Conservation (phyloP, 2,113 vertebrate genomes). For the Nyctereutes procyonoides region DNA sequence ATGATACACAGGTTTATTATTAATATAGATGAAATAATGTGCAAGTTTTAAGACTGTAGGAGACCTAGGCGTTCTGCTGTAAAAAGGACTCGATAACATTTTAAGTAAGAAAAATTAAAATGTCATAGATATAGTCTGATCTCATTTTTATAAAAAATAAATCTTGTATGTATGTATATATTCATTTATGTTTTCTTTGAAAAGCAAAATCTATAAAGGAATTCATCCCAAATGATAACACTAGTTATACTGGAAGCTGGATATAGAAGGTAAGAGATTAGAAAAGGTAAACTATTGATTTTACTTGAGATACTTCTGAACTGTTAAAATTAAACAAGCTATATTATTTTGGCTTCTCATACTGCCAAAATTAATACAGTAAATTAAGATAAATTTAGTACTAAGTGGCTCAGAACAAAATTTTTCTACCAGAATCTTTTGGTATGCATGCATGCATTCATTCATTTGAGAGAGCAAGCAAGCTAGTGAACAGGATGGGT, state of each 20-base stretch:
- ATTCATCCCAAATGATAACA: neutral
- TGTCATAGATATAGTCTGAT: neutral
- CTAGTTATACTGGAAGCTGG: neutral
- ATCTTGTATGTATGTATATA: neutral
- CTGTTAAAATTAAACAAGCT: neutral
- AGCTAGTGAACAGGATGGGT: neutral
- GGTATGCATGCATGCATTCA: too few relatives aligned
- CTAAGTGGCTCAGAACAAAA: neutral
- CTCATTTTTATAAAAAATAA: neutral
- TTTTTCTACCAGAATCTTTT: neutral
- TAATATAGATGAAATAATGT: neutral
- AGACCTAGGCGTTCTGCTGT: neutral
- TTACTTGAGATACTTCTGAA: neutral
- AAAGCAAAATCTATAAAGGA: neutral
- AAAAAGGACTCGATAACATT: neutral
- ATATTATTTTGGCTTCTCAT: neutral
- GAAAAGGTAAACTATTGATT: neutral
- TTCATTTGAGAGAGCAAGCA: neutral
- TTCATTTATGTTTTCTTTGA: neutral
- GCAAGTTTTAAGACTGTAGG: neutral
- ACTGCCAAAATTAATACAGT: neutral
- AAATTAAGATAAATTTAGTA: neutral
- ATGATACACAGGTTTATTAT: too few relatives aligned
- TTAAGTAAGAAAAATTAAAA: neutral
- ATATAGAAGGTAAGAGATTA: neutral